Evolutionary conservation across 2,888 invertebrate genomes (phyloP).

Genomic region (Fragum sueziense): DNA sequence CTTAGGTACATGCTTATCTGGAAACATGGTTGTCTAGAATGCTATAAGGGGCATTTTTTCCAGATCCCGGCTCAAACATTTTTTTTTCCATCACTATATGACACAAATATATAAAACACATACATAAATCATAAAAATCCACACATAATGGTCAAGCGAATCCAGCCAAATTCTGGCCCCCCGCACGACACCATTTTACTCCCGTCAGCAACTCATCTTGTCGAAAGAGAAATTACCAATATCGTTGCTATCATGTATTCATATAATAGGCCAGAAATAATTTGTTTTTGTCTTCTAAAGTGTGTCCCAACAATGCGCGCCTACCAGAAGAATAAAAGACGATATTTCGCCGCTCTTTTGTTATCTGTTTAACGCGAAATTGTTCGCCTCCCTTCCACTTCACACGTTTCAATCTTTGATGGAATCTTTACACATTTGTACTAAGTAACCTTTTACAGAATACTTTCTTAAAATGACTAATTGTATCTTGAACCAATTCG

Average conservation of each 20-base stretch:
- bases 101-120: background rate
- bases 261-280: slow-evolving; percentile 17
- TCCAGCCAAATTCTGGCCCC: background rate
- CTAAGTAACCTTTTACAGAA: background rate
- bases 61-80: too few species aligned
- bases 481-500: too few species aligned
- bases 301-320: slow-evolving; percentile 2
- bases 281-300: slow-evolving; percentile 9
- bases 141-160: background rate
- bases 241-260: background rate
- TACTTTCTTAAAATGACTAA: too few species aligned
- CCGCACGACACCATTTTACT: background rate
- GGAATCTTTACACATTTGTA: background rate
- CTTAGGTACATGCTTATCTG: too few species aligned
- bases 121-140: background rate
- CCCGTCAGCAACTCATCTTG: background rate
- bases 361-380: background rate
- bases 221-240: slow-evolving; percentile 8
- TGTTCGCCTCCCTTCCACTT: background rate
- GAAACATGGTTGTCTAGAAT: too few species aligned
- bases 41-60: too few species aligned
- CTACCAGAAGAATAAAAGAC: background rate
- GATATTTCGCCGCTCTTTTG: background rate
- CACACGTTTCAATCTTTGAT: background rate
- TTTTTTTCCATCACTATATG: background rate